phyloP scores from a whole-genome alignment of 2,888 invertebrate genomes.

The Leptinotarsa tumamoca region DNA sequence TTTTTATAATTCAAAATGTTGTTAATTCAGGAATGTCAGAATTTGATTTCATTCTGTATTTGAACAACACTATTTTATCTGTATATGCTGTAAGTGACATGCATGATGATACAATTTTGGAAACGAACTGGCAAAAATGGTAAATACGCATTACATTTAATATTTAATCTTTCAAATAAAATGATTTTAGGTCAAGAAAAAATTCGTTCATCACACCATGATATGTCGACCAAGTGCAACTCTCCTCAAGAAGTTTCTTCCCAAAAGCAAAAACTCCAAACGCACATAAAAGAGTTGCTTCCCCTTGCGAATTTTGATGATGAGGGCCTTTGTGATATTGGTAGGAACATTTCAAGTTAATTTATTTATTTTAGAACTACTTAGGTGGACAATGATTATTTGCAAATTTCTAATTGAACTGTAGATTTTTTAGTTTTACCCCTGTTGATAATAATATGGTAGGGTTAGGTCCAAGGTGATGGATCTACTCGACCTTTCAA shows the following conservation, averaged over 20 bases:
- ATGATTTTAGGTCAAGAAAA: constrained; percentile 54
- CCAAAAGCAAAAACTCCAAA: constrained; percentile 15
- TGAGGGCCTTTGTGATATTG: constrained; percentile 62
- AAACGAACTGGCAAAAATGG: constrained; percentile 74
- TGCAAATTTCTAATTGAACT: too few relatives aligned
- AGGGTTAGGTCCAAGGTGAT: too few relatives aligned
- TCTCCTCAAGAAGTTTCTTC: neutral
- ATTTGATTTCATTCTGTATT: neutral
- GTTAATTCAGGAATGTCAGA: neutral
- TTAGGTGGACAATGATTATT: too few relatives aligned
- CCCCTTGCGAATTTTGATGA: constrained; percentile 58
- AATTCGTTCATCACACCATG: constrained; percentile 35
- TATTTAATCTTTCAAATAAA: constrained; percentile 26
- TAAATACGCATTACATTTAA: constrained; percentile 26
- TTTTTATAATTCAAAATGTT: constrained; percentile 4
- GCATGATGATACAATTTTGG: constrained; percentile 82
- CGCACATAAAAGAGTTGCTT: constrained; percentile 20
- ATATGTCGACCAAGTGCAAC: constrained; percentile 14
- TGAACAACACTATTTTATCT: neutral
- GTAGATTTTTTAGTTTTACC: too few relatives aligned
- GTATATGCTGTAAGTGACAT: constrained; percentile 27
- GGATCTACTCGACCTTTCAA: too few relatives aligned
- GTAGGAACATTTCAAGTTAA: constrained; percentile 47
- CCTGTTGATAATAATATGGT: too few relatives aligned
- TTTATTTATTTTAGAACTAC: neutral